A percentile compares a stretch with the other conserved stretches of the same genome.
These are phyloP conservation scores for Fregata magnificens DNA, from an alignment of 2,113 vertebrate species.

Conservation along the genomic window DNA sequence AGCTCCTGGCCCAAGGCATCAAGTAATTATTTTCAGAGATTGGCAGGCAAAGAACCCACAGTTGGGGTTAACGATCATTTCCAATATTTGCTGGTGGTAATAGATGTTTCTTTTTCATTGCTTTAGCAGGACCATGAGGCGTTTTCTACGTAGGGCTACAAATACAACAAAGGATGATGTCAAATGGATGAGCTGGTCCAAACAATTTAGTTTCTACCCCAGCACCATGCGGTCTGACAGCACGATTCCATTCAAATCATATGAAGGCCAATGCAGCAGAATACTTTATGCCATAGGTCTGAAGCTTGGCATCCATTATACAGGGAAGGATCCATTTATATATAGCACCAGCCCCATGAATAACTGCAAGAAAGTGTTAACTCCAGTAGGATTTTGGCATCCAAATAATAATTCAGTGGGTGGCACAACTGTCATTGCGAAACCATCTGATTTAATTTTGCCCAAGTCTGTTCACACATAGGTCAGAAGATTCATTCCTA, in stretches of 20 bases:
- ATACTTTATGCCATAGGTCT: constrained; percentile 59
- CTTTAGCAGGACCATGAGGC: constrained; percentile 37
- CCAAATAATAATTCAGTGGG: constrained; percentile 69
- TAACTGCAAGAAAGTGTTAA: constrained; percentile 63
- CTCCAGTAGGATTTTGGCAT: constrained; percentile 67
- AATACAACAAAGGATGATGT: constrained; percentile 4
- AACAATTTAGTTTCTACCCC: constrained; percentile 42
- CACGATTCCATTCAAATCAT: constrained; percentile 29
- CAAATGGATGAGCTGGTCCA: constrained; percentile 44
- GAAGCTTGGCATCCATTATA: constrained; percentile 68
- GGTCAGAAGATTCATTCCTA: constrained; percentile 67
- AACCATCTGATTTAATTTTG: constrained; percentile 70
- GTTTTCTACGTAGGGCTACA: neutral
- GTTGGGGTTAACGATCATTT: neutral
- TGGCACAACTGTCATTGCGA: constrained; percentile 63
- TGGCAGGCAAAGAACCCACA: constrained; percentile 18
- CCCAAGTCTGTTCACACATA: constrained; percentile 65
- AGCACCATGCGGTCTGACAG: constrained; percentile 52
- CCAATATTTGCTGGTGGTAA: constrained; percentile 45
- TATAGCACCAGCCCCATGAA: constrained; percentile 56
- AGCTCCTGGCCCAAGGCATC: constrained; percentile 62
- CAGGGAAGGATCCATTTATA: constrained; percentile 55
- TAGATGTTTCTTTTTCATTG: neutral
- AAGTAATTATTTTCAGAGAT: constrained; percentile 24
- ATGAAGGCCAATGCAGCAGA: constrained; percentile 46